phyloP scores from a whole-genome alignment of 2,113 vertebrate genomes.

The Indicator maculatus region DNA sequence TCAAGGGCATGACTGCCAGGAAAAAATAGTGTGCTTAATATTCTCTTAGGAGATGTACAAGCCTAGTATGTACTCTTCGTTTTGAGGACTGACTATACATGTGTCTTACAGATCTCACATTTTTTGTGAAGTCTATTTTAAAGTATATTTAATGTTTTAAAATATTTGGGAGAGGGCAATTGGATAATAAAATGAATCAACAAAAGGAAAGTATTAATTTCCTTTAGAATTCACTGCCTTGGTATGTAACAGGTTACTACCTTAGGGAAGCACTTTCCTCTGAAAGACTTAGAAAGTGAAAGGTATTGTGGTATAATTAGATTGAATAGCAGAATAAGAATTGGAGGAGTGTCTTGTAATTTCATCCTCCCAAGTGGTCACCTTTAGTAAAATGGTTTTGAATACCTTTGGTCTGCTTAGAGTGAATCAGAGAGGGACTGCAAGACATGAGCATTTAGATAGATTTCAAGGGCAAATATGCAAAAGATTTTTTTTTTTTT shows the following conservation, averaged over 20 bases:
- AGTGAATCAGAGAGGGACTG: not conserved
- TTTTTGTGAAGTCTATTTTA: not conserved
- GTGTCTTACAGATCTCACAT: not conserved
- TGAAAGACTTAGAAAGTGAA: not conserved
- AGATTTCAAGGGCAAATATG: not conserved
- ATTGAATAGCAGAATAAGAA: not conserved
- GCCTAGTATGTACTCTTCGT: not conserved
- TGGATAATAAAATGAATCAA: not conserved
- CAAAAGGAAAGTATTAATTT: not conserved
- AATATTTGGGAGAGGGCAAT: not conserved
- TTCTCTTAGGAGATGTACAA: not conserved
- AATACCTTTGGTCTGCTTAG: not conserved
- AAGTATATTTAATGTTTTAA: not conserved
- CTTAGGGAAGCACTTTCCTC: not conserved
- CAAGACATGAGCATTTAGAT: not conserved
- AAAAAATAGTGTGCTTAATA: not conserved
- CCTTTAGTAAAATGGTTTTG: not conserved
- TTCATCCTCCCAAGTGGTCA: not conserved
- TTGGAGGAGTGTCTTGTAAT: not conserved
- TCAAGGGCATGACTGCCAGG: not conserved
- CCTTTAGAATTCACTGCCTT: not conserved
- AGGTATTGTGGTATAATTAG: not conserved
- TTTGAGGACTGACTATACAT: not conserved
- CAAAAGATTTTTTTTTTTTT: not conserved
- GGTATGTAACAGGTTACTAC: not conserved